These are phyloP conservation scores for Sarcophaga rosellei DNA, from an alignment of 2,888 invertebrate genomes.

Conservation along the genomic window DNA sequence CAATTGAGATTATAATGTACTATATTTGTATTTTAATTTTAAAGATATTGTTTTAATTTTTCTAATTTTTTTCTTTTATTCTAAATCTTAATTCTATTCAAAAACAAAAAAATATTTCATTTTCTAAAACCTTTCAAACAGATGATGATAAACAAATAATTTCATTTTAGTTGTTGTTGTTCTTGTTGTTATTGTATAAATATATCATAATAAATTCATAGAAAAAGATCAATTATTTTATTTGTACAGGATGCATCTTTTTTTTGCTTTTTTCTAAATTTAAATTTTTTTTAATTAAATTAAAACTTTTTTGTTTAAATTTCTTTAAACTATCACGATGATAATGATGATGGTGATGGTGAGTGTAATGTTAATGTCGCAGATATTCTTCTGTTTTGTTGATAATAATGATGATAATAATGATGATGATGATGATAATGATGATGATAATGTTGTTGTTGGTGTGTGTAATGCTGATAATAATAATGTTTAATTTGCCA, in stretches of 20 bases:
- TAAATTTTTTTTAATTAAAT: constrained; percentile 23
- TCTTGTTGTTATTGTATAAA: neutral
- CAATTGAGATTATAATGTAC: neutral
- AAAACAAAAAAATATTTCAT: too few relatives aligned
- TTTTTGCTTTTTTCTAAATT: constrained; percentile 8
- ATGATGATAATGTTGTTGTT: neutral
- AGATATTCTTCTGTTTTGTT: constrained; percentile 3
- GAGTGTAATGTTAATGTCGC: neutral
- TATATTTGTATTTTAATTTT: too few relatives aligned
- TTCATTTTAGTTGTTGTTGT: constrained; percentile 3
- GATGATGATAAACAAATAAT: neutral
- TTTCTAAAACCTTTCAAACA: too few relatives aligned
- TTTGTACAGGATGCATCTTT: constrained; percentile 55
- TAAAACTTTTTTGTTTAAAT: neutral
- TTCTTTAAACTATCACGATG: constrained; percentile 43
- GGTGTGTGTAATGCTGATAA: neutral
- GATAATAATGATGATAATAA: neutral
- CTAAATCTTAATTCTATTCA: neutral
- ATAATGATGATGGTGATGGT: neutral
- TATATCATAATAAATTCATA: constrained; percentile 45
- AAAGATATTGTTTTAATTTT: neutral
- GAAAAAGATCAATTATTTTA: constrained; percentile 49
- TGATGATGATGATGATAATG: neutral
- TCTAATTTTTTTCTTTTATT: neutral
- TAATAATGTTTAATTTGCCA: constrained; percentile 54